Evolutionary conservation across 2,797 vertebrate species (phyloP).

Genomic region (Lerista edwardsae): DNA sequence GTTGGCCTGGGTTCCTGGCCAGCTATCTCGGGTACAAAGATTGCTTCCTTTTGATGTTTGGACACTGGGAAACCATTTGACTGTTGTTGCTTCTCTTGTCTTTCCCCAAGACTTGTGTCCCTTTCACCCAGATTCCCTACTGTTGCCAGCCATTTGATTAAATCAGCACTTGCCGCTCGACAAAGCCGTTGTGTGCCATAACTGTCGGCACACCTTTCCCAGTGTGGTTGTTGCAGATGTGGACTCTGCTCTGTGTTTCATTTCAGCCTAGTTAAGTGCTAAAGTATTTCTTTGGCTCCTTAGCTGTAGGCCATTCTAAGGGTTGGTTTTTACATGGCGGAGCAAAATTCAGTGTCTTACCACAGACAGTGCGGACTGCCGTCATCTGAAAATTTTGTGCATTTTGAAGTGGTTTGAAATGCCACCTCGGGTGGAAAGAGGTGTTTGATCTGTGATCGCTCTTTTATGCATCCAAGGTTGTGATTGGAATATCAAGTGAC

Average conservation of each 20-base stretch:
- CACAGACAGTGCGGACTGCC: no score
- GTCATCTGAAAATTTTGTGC: background rate
- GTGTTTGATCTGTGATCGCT: background rate
- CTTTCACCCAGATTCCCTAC: conserved; percentile 35
- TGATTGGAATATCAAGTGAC: background rate
- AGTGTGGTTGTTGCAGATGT: background rate
- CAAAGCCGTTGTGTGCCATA: background rate
- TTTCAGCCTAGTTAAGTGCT: background rate
- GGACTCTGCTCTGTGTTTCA: background rate
- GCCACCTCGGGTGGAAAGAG: background rate
- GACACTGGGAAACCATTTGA: background rate
- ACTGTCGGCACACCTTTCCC: background rate
- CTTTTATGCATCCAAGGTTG: background rate
- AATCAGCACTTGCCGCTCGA: background rate
- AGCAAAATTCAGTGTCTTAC: background rate
- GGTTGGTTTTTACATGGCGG: background rate
- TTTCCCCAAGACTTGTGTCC: conserved; percentile 38
- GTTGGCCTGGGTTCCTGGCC: background rate
- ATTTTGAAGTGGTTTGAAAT: background rate
- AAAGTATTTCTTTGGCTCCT: background rate
- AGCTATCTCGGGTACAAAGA: background rate
- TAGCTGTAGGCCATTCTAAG: background rate
- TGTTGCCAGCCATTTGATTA: background rate
- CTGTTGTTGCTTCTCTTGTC: conserved; percentile 1
- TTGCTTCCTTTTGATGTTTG: background rate